Percentiles rank a stretch among this genome's conserved stretches.
Conservation (phyloP, 37 sponge, comb jelly and placozoan genomes). For the Oopsacas minuta region DNA sequence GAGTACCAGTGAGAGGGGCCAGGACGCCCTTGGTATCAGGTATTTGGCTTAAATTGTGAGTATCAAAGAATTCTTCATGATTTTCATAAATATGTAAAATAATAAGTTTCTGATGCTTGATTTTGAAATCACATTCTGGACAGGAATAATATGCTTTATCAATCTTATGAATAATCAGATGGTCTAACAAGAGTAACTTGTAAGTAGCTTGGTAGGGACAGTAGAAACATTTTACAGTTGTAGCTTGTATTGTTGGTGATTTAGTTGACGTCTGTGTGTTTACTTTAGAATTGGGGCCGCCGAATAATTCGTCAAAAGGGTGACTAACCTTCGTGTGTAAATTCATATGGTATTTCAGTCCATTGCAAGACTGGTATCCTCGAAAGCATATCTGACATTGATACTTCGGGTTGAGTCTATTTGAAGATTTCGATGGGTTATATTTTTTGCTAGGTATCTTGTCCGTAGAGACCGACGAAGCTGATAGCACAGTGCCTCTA, state of each 20-base stretch:
- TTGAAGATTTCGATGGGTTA: not conserved
- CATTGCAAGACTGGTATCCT: not conserved
- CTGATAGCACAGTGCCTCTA: not conserved
- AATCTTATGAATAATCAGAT: not conserved
- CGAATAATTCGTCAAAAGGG: no score
- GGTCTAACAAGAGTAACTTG: not conserved
- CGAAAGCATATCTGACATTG: not conserved
- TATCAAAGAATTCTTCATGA: not conserved
- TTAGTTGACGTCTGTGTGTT: no score
- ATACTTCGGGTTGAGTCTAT: not conserved
- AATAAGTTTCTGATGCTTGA: not conserved
- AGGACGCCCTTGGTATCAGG: not conserved
- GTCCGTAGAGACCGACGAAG: not conserved
- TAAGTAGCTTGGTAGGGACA: not conserved
- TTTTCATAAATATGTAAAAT: not conserved
- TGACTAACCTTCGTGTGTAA: not conserved
- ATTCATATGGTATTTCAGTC: not conserved
- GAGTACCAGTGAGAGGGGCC: no score
- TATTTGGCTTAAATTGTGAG: not conserved
- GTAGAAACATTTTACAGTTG: slow-evolving; percentile 11
- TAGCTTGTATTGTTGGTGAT: no score
- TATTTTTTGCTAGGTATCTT: not conserved
- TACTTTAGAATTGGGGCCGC: no score
- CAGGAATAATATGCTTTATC: not conserved
- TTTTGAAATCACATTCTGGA: not conserved